These are phyloP conservation scores for Pogonocherus hispidulus DNA, from an alignment of 2,888 invertebrate species.

Conservation along the genomic window DNA sequence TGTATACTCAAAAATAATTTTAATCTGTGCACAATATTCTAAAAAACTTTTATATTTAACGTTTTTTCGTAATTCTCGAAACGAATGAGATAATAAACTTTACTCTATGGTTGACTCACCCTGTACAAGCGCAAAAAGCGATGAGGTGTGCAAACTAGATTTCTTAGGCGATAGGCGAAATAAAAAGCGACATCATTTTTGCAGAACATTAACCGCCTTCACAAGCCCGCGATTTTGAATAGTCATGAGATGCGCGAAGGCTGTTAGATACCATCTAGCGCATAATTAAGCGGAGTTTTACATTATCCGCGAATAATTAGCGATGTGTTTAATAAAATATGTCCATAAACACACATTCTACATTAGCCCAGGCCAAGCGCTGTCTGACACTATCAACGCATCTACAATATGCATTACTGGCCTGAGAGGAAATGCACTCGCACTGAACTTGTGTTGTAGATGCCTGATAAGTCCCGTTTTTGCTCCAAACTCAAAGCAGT, in stretches of 20 bases:
- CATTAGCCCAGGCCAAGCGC: slow-evolving; percentile 53
- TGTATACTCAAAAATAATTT: too few species aligned
- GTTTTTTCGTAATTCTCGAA: too few species aligned
- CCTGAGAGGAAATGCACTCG: slow-evolving; percentile 65
- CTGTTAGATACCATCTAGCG: slow-evolving; percentile 43
- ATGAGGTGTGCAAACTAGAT: background rate
- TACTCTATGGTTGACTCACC: too few species aligned
- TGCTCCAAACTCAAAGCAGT: slow-evolving; percentile 10
- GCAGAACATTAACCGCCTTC: slow-evolving; percentile 33
- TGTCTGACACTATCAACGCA: slow-evolving; percentile 54
- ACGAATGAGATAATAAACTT: too few species aligned
- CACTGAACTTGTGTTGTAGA: slow-evolving; percentile 62
- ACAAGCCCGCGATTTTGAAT: slow-evolving; percentile 45
- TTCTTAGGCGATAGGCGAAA: background rate
- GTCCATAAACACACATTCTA: slow-evolving; percentile 61
- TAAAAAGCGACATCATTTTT: slow-evolving; percentile 24
- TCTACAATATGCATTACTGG: slow-evolving; percentile 61
- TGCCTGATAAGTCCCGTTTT: slow-evolving; percentile 56
- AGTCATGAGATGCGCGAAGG: slow-evolving; percentile 45
- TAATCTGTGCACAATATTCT: too few species aligned
- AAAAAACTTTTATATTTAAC: too few species aligned
- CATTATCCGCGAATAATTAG: slow-evolving; percentile 54
- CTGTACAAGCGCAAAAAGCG: background rate
- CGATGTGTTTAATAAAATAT: slow-evolving; percentile 58
- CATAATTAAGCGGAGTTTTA: slow-evolving; percentile 47